A percentile compares a stretch with the other conserved stretches of the same genome.
Evolutionary conservation across 2,797 vertebrate species (phyloP).

Genomic region (Dromococcyx pavoninus): DNA sequence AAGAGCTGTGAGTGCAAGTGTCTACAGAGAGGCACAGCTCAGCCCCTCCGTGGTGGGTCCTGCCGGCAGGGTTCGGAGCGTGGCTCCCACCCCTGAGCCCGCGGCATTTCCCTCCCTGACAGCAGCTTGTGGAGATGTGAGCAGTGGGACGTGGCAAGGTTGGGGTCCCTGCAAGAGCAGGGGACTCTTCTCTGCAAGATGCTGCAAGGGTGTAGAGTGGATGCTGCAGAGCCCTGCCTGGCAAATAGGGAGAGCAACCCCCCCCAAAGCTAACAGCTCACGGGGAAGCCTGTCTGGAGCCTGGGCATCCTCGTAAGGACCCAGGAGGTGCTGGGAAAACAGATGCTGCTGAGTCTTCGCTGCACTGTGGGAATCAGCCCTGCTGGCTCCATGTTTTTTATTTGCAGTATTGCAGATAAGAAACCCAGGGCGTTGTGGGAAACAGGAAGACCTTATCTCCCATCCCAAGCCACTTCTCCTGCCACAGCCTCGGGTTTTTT

Average conservation of each 20-base stretch:
- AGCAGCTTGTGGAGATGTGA: neutral
- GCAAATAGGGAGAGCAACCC: neutral
- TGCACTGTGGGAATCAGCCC: neutral
- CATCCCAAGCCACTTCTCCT: neutral
- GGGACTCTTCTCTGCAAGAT: neutral
- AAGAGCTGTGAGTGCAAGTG: neutral
- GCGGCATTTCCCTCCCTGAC: fast-evolving
- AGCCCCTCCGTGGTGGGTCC: fast-evolving
- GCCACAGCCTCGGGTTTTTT: neutral
- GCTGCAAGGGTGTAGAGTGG: neutral
- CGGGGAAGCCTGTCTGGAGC: neutral
- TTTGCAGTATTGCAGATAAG: constrained; percentile 31
- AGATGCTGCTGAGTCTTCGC: neutral
- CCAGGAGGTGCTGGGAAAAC: neutral
- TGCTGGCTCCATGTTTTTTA: neutral
- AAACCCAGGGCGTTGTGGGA: constrained; percentile 28
- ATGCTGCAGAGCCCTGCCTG: neutral
- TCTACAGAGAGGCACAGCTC: neutral
- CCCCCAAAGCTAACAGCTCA: fast-evolving
- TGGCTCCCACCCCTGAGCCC: neutral
- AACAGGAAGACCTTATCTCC: constrained; percentile 55
- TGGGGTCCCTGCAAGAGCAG: neutral
- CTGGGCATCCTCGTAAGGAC: neutral
- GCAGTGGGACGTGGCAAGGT: neutral
- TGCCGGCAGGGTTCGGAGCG: fast-evolving